phyloP scores from a whole-genome alignment of 2,888 invertebrate species.

The Diadromus collaris region DNA sequence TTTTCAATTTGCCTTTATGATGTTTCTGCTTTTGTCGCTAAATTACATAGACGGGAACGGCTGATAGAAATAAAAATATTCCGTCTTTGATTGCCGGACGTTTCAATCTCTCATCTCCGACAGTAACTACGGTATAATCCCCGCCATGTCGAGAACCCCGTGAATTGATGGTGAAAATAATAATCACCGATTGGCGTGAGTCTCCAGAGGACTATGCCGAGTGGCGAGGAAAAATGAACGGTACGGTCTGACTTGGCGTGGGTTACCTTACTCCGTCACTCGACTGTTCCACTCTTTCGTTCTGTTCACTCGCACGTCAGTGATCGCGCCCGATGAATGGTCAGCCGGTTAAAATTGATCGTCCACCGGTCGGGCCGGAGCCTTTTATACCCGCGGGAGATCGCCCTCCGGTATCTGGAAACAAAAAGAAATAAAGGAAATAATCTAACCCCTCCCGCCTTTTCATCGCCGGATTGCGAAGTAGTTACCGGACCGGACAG shows the following conservation, averaged over 20 bases:
- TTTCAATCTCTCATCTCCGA: slow-evolving; percentile 10
- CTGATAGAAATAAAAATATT: neutral
- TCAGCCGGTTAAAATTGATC: slow-evolving; percentile 64
- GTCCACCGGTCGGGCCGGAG: slow-evolving; percentile 43
- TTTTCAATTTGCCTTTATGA: neutral
- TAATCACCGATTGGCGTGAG: slow-evolving; percentile 48
- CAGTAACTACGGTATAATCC: slow-evolving; percentile 29
- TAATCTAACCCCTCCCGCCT: slow-evolving; percentile 32
- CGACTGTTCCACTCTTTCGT: slow-evolving; percentile 3
- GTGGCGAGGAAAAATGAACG: slow-evolving; percentile 35
- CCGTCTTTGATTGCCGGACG: neutral
- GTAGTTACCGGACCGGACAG: neutral
- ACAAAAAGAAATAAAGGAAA: slow-evolving; percentile 40
- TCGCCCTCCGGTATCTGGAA: slow-evolving; percentile 13
- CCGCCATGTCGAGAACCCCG: slow-evolving; percentile 18
- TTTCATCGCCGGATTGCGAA: slow-evolving; percentile 33
- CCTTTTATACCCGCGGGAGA: slow-evolving; percentile 42
- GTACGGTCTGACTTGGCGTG: slow-evolving; percentile 32
- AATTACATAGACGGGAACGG: neutral
- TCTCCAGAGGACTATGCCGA: slow-evolving; percentile 16
- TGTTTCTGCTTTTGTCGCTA: neutral
- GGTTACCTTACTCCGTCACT: slow-evolving; percentile 9
- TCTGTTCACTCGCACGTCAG: slow-evolving; percentile 57
- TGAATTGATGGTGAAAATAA: slow-evolving; percentile 53
- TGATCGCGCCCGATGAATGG: slow-evolving; percentile 62